Evolutionary conservation across 1,140 invertebrate species (phyloP).

Genomic region (Asbolus verrucosus): DNA sequence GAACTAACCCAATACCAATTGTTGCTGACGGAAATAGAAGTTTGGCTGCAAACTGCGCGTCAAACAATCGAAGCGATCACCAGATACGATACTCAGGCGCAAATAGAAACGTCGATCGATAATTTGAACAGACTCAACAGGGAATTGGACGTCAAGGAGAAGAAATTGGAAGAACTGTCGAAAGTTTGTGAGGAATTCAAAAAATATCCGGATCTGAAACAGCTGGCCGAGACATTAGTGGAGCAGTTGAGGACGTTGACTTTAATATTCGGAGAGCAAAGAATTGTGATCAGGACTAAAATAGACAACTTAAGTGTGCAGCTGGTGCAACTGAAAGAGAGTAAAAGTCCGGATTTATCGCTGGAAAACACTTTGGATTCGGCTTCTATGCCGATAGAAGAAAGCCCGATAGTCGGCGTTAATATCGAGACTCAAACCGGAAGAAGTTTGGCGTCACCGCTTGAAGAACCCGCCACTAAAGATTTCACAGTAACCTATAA

Average conservation of each 20-base stretch:
- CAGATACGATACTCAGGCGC: slow-evolving; percentile 61
- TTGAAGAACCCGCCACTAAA: slow-evolving; percentile 54
- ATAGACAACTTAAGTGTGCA: slow-evolving; percentile 68
- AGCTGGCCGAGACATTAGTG: slow-evolving; percentile 69
- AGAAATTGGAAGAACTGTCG: slow-evolving; percentile 70
- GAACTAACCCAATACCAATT: slow-evolving; percentile 72
- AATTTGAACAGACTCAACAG: slow-evolving; percentile 67
- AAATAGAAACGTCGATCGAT: slow-evolving; percentile 66
- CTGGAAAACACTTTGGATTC: slow-evolving; percentile 73
- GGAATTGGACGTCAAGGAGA: slow-evolving; percentile 71
- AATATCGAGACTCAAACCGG: slow-evolving; percentile 71
- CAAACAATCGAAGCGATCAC: slow-evolving; percentile 55
- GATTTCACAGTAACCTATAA: slow-evolving; percentile 68
- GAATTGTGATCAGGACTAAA: slow-evolving; percentile 68
- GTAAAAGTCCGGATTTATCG: slow-evolving; percentile 60
- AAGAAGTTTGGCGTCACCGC: slow-evolving; percentile 66
- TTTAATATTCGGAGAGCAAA: slow-evolving; percentile 69
- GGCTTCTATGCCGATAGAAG: slow-evolving; percentile 73
- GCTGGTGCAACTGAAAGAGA: slow-evolving; percentile 63
- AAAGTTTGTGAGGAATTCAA: slow-evolving; percentile 68
- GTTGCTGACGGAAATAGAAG: slow-evolving; percentile 73
- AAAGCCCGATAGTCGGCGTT: slow-evolving; percentile 60
- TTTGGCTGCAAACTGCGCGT: slow-evolving; percentile 69
- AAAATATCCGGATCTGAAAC: slow-evolving; percentile 65
- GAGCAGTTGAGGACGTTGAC: slow-evolving; percentile 70